These are phyloP conservation scores for Smittia aterrima DNA, from an alignment of 2,888 invertebrate genomes.

Conservation along the genomic window DNA sequence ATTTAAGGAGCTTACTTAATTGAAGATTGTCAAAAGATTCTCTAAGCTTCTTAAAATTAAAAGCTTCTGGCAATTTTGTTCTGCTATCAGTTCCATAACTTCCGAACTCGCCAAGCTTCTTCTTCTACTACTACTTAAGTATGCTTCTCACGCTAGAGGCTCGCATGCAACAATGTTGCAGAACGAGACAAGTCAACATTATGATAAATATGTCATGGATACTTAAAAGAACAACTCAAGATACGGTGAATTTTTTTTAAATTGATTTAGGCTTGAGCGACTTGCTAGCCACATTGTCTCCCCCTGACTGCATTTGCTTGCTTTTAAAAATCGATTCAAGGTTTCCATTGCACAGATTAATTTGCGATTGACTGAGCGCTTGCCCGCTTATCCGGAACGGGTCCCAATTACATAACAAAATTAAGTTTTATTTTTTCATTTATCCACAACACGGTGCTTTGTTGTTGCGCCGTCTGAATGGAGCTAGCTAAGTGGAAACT, in stretches of 20 bases:
- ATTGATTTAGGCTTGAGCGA: slow-evolving; percentile 6
- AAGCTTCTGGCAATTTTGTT: too few species aligned
- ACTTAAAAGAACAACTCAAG: neutral
- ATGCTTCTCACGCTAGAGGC: too few species aligned
- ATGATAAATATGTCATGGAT: slow-evolving; percentile 5
- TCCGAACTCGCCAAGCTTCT: too few species aligned
- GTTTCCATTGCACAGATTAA: slow-evolving; percentile 12
- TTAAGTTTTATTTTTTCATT: neutral
- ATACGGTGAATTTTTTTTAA: neutral
- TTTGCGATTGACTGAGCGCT: slow-evolving; percentile 12
- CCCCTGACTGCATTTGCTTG: neutral
- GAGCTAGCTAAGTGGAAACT: neutral
- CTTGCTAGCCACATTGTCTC: slow-evolving; percentile 8
- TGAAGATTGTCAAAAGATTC: too few species aligned
- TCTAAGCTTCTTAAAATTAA: too few species aligned
- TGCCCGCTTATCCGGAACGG: slow-evolving; percentile 5
- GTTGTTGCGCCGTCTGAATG: neutral
- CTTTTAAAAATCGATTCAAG: slow-evolving; percentile 9
- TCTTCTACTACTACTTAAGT: too few species aligned
- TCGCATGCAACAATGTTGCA: too few species aligned
- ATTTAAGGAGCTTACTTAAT: too few species aligned
- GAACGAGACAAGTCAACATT: neutral
- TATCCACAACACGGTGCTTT: neutral
- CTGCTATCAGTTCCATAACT: too few species aligned
- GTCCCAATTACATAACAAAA: slow-evolving; percentile 12